Evolutionary conservation across 2,797 vertebrate genomes (phyloP), one percentile per base, ranked within the genome.

Genomic region (Oreochromis mossambicus): DNA sequence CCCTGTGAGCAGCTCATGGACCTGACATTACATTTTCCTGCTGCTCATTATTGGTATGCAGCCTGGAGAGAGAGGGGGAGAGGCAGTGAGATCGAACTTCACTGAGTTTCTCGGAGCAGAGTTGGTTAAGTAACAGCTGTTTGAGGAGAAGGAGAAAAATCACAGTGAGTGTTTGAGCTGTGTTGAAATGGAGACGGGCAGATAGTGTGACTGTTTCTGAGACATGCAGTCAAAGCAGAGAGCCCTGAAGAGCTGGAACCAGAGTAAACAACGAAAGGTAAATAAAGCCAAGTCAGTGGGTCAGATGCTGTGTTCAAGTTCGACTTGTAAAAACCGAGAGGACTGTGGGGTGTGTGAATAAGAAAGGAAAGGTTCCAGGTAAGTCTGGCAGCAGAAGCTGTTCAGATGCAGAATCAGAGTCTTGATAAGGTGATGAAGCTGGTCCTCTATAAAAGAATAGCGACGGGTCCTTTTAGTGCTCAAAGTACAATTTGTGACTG

Each of bases 81-180:
- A 43, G 76, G 56, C 48, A 56, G 76, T 86, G 77, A 93, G 95
- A 95, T 91, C 24, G 36, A 54, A 91, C 94, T 95, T 94, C 94
- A 95, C 95, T 95, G 96, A 96, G 95, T 95, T 96, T 96, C 95
- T 95, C 92, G 92, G 95, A 76, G 83, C 83, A 46, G 78, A 70
- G 82, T 29, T 5, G 19, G 94, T 97, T 97, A 97, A 95, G 93
- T 97, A 98, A 97, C 96, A 95, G 94, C 94, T 95, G 96, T 94
- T 89, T 46, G 68, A 86, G 95, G 93, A 85, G 81, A 85, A 79
- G 92, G 94, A 95, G 56, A 46, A 83, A 75, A 77, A 82, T 73
- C 86, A 24, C 46, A 77, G 81, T 5, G 84, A 91, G 77, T 51
- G 36, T 79, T 68, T 80, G 85, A 81, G 75, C 81, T 55, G 82